A percentile compares a stretch with the other conserved stretches of the same genome.
Conservation (phyloP, 2,797 vertebrate genomes). For the Mastacembelus armatus region DNA sequence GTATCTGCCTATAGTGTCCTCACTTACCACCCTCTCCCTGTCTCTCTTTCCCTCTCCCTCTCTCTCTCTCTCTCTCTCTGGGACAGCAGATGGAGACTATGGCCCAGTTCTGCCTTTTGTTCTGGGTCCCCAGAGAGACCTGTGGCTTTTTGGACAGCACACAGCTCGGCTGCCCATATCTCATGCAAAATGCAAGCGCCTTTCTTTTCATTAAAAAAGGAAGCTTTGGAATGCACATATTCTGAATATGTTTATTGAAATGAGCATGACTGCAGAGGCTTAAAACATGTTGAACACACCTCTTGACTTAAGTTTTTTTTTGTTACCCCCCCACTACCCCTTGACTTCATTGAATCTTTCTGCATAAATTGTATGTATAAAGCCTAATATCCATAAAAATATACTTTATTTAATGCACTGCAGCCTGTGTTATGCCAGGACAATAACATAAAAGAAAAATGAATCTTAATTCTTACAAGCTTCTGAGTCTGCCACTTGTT, state of each 20-base stretch:
- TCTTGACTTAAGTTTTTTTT: neutral
- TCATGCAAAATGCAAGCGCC: conserved; percentile 97
- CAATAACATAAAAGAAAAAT: too few relatives aligned
- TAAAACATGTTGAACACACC: conserved; percentile 32
- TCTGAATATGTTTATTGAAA: conserved; percentile 65
- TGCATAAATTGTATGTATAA: too few relatives aligned
- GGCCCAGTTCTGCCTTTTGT: conserved; percentile 98
- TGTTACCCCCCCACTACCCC: too few relatives aligned
- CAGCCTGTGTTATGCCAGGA: too few relatives aligned
- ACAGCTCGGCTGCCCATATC: conserved; percentile 84
- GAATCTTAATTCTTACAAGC: too few relatives aligned
- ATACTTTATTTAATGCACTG: too few relatives aligned
- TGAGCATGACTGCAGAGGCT: conserved; percentile 25
- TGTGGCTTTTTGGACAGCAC: conserved; percentile 81
- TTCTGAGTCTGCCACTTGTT: neutral
- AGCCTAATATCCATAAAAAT: too few relatives aligned
- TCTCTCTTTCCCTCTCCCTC: conserved; percentile 69
- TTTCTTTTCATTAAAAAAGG: conserved; percentile 86
- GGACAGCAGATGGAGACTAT: conserved; percentile 99
- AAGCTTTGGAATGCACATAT: conserved; percentile 77
- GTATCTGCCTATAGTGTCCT: conserved; percentile 58
- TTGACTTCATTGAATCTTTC: too few relatives aligned
- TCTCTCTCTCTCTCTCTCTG: conserved; percentile 75
- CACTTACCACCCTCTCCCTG: conserved; percentile 51
- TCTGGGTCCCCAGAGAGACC: conserved; percentile 92